These are phyloP conservation scores for Carlito syrichta DNA, from an alignment of 2,113 vertebrate genomes.

Conservation along the genomic window DNA sequence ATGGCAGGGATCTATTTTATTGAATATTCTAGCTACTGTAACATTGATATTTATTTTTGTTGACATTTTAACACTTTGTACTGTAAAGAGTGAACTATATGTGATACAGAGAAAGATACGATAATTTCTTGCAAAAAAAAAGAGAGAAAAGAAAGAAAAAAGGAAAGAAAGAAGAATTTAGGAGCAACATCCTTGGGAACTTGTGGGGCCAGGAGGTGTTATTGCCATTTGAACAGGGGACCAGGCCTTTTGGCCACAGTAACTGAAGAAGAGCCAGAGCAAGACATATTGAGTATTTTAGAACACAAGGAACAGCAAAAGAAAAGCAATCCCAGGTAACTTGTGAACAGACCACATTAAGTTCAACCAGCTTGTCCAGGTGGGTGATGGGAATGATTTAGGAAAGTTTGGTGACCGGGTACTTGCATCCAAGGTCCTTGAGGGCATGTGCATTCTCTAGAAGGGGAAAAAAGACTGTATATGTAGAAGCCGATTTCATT, in stretches of 20 bases:
- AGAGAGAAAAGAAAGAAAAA: slow-evolving; percentile 44
- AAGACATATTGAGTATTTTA: slow-evolving; percentile 57
- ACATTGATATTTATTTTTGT: slow-evolving; percentile 96
- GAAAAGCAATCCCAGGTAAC: slow-evolving; percentile 68
- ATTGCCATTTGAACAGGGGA: slow-evolving; percentile 82
- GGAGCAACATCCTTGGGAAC: slow-evolving; percentile 74
- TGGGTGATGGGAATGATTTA: background rate
- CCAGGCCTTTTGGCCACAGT: slow-evolving; percentile 77
- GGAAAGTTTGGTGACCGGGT: background rate
- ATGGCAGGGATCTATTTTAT: slow-evolving; percentile 97
- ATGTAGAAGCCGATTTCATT: slow-evolving; percentile 66
- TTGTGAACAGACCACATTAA: slow-evolving; percentile 68
- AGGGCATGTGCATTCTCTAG: slow-evolving; percentile 71
- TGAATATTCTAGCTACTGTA: slow-evolving; percentile 93
- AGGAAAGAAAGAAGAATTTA: slow-evolving; percentile 50
- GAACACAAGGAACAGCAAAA: slow-evolving; percentile 57
- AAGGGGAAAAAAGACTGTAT: slow-evolving; percentile 65
- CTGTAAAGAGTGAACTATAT: slow-evolving; percentile 86
- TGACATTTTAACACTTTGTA: slow-evolving; percentile 91
- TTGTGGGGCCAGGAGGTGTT: slow-evolving; percentile 51
- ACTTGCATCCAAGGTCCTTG: background rate
- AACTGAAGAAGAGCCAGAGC: slow-evolving; percentile 74
- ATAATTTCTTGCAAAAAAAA: slow-evolving; percentile 80
- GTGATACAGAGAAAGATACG: slow-evolving; percentile 80
- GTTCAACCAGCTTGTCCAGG: slow-evolving; percentile 24